phyloP scores from a whole-genome alignment of 2,113 vertebrate genomes.

The Puntigrus tetrazona region DNA sequence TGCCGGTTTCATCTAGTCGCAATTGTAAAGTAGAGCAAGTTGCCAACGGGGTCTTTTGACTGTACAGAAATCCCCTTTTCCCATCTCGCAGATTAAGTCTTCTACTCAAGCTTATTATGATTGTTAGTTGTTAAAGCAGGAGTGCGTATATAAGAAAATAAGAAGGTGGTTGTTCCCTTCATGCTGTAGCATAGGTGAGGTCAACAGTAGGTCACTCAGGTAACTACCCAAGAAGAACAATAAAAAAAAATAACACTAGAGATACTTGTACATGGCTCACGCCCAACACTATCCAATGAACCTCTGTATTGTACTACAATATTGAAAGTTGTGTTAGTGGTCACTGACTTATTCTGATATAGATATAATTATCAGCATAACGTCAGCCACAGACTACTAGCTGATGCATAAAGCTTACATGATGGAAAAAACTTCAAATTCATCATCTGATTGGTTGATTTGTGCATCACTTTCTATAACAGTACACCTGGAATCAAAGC shows the following conservation, averaged over 20 bases:
- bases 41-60: slow-evolving; percentile 49
- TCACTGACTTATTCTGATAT: neutral
- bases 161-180: neutral
- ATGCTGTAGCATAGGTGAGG: neutral
- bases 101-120: slow-evolving; percentile 52
- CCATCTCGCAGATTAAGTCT: slow-evolving; percentile 55
- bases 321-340: neutral
- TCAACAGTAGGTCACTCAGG: neutral
- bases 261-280: slow-evolving; percentile 47
- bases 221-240: neutral
- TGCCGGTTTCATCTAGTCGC: slow-evolving; percentile 32
- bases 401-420: no score
- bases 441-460: no score
- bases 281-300: neutral
- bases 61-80: slow-evolving; percentile 48
- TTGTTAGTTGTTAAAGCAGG: slow-evolving; percentile 26
- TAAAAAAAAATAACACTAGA: neutral
- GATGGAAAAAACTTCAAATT: no score
- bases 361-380: neutral
- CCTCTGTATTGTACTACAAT: neutral
- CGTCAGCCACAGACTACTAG: no score
- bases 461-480: no score
- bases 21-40: slow-evolving; percentile 44
- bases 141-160: slow-evolving; percentile 12
- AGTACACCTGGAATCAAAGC: no score